Evolutionary conservation across 2,797 vertebrate species (phyloP).

Genomic region (Bradypodion ventrale): DNA sequence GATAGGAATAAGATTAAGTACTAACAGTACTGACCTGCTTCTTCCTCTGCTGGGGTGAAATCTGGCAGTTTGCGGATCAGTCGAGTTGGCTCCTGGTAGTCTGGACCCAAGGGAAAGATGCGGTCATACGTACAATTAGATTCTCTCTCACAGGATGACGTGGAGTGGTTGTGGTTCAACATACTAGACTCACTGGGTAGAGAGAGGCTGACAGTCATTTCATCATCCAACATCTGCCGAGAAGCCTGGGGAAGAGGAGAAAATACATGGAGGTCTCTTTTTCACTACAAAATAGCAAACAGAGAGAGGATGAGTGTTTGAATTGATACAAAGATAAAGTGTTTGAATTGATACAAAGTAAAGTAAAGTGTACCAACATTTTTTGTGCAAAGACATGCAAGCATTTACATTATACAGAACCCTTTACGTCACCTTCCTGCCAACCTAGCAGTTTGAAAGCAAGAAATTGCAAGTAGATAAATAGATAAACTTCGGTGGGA

Average conservation of each 20-base stretch:
- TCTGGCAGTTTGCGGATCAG: slow-evolving; percentile 92
- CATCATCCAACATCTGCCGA: slow-evolving; percentile 93
- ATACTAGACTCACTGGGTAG: slow-evolving; percentile 94
- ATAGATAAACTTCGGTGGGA: too few relatives aligned
- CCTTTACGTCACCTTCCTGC: background rate
- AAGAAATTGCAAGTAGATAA: too few relatives aligned
- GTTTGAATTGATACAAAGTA: too few relatives aligned
- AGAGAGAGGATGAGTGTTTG: background rate
- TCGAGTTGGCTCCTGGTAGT: slow-evolving; percentile 96
- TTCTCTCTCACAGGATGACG: slow-evolving; percentile 86
- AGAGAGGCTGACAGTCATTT: slow-evolving; percentile 96
- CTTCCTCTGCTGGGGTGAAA: slow-evolving; percentile 85
- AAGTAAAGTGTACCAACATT: background rate
- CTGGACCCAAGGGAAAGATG: slow-evolving; percentile 93
- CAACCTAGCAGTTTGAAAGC: too few relatives aligned
- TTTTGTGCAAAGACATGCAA: background rate
- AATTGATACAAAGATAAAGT: background rate
- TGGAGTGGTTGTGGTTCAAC: slow-evolving; percentile 86
- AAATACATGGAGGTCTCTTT: background rate
- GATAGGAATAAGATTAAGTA: background rate
- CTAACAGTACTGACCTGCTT: slow-evolving; percentile 77
- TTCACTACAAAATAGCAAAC: background rate
- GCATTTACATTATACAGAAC: background rate
- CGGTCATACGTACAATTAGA: slow-evolving; percentile 93
- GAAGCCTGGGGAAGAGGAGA: slow-evolving; percentile 82